phyloP scores from a whole-genome alignment of 2,113 vertebrate species.

The Mobula hypostoma region DNA sequence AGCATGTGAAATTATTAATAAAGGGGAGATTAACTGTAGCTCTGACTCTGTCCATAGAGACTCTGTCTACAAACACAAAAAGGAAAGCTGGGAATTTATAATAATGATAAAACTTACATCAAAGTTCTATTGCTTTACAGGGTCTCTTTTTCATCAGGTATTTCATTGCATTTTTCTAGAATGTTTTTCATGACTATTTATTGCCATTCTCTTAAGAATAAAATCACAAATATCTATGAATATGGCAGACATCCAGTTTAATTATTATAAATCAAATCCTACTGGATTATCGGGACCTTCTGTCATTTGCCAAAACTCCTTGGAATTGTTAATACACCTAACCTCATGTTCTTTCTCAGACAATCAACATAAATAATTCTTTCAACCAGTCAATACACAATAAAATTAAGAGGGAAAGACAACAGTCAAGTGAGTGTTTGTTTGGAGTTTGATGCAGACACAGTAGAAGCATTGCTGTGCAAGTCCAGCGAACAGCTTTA shows the following conservation, averaged over 20 bases:
- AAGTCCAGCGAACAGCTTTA: too few species aligned
- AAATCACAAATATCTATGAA: too few species aligned
- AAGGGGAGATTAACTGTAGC: neutral
- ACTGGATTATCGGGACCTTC: too few species aligned
- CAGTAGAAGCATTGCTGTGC: too few species aligned
- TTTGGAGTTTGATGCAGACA: too few species aligned
- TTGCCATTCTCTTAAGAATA: too few species aligned
- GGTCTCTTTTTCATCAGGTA: neutral
- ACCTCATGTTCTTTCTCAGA: neutral
- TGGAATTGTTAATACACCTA: too few species aligned
- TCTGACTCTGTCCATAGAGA: neutral
- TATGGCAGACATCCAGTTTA: too few species aligned
- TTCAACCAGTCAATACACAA: neutral
- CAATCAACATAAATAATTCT: neutral
- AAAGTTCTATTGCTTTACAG: neutral
- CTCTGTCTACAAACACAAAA: neutral
- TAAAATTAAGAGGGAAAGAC: neutral
- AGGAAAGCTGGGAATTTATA: neutral
- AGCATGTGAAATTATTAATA: neutral
- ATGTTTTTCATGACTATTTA: too few species aligned
- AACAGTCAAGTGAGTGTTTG: neutral
- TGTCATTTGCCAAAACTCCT: too few species aligned
- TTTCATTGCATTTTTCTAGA: too few species aligned
- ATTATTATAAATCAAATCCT: too few species aligned
- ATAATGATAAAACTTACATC: neutral